Evolutionary conservation across 2,113 vertebrate species (phyloP).

Genomic region (Dinomys branickii): DNA sequence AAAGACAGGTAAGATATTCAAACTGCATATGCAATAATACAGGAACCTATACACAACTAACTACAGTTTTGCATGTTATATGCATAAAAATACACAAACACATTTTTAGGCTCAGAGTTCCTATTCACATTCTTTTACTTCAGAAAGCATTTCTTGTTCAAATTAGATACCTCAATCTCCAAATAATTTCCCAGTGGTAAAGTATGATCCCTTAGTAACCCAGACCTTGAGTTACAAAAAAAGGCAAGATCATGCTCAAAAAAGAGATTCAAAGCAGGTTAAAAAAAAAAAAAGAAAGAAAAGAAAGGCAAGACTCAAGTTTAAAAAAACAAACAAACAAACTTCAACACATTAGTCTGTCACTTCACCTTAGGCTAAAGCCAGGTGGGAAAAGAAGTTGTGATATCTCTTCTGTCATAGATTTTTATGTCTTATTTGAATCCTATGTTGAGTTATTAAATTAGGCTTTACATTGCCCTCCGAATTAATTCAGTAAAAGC

Average conservation of each 20-base stretch:
- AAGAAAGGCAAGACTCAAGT: background rate
- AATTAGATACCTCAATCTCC: background rate
- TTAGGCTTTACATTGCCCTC: background rate
- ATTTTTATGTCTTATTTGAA: background rate
- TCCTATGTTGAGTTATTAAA: background rate
- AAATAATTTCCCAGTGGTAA: conserved; percentile 38
- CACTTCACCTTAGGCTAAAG: background rate
- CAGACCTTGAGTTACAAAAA: conserved; percentile 12
- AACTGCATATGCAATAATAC: background rate
- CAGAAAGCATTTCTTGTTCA: conserved; percentile 22
- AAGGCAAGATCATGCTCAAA: conserved; percentile 25
- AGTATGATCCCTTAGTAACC: conserved; percentile 24
- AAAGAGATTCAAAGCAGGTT: background rate
- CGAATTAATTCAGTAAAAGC: background rate
- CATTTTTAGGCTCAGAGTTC: background rate
- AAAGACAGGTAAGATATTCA: conserved; percentile 30
- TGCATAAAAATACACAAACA: background rate
- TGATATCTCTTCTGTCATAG: background rate
- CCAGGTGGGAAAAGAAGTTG: background rate
- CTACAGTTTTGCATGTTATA: conserved; percentile 10
- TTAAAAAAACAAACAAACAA: background rate
- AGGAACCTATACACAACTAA: conserved; percentile 30
- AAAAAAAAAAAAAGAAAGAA: background rate
- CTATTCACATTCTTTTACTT: conserved; percentile 32
- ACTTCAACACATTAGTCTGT: background rate